Evolutionary conservation across 1,140 invertebrate genomes (phyloP).

Genomic region (Choristoneura fumiferana): DNA sequence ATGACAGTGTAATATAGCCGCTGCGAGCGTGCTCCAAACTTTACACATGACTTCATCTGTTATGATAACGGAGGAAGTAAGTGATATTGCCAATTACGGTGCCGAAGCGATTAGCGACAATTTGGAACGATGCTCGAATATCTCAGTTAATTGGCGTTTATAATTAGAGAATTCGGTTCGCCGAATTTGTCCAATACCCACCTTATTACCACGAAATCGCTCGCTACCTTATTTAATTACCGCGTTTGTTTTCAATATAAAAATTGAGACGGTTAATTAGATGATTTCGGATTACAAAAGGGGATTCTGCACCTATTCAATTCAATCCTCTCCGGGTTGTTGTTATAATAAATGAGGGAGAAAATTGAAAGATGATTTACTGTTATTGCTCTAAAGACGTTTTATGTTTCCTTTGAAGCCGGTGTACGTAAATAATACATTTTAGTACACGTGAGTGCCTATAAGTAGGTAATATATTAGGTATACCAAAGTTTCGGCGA

Average conservation of each 20-base stretch:
- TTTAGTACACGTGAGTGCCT: too few species aligned
- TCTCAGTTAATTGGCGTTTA: constrained; percentile 35
- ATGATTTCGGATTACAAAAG: constrained; percentile 13
- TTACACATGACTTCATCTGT: constrained; percentile 9
- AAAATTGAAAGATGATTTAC: constrained; percentile 15
- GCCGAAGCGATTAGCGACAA: neutral
- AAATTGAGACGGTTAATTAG: constrained; percentile 28
- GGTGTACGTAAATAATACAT: constrained; percentile 4
- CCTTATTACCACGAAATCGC: neutral
- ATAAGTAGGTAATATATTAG: too few species aligned
- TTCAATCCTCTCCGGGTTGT: constrained; percentile 13
- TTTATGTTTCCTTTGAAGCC: constrained; percentile 5
- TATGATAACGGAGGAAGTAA: constrained; percentile 20
- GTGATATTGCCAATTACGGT: constrained; percentile 27
- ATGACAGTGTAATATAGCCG: neutral
- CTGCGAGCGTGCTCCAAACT: neutral
- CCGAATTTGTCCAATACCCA: neutral
- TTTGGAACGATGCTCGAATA: constrained; percentile 7
- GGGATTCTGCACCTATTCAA: constrained; percentile 12
- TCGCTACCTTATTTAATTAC: constrained; percentile 2
- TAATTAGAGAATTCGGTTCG: constrained; percentile 37
- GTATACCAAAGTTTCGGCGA: too few species aligned
- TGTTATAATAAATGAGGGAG: constrained; percentile 11
- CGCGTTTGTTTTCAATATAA: constrained; percentile 9
- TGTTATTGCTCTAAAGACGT: constrained; percentile 7